Evolutionary conservation across 1,140 invertebrate genomes (phyloP).

Genomic region (Chrysoperla carnea): DNA sequence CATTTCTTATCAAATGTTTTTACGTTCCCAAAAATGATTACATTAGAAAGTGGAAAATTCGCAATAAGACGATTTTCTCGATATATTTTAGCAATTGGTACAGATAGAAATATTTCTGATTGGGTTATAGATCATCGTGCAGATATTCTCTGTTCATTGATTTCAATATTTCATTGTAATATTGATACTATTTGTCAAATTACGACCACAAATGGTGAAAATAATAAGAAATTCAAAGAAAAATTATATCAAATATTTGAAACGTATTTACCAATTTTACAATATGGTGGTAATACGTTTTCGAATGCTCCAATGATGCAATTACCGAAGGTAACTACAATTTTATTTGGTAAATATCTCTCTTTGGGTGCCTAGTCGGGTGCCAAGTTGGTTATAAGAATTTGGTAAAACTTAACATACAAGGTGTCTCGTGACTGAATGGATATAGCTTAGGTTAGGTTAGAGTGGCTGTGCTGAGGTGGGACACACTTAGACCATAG

Average conservation of each 20-base stretch:
- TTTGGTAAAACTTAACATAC: no score
- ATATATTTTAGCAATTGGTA: conserved; percentile 63
- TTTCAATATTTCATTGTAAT: conserved; percentile 63
- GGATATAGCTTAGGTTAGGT: no score
- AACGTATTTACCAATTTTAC: conserved; percentile 63
- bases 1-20: conserved; percentile 59
- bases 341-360: conserved; percentile 4
- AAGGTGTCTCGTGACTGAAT: no score
- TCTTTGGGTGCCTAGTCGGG: no score
- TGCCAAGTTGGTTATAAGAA: no score
- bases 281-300: conserved; percentile 59
- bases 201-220: conserved; percentile 27
- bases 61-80: conserved; percentile 57
- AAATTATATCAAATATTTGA: conserved; percentile 70
- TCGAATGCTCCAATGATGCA: conserved; percentile 55
- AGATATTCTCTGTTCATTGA: conserved; percentile 45
- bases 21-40: conserved; percentile 50
- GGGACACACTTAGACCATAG: no score
- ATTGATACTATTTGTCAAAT: conserved; percentile 43
- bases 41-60: conserved; percentile 70
- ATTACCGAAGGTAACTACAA: conserved; percentile 48
- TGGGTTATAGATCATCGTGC: conserved; percentile 58
- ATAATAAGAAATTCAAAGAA: conserved; percentile 44
- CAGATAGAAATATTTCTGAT: conserved; percentile 67
- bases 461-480: no score